Evolutionary conservation across 2,797 vertebrate genomes (phyloP).

Genomic region (Lacerta agilis): DNA sequence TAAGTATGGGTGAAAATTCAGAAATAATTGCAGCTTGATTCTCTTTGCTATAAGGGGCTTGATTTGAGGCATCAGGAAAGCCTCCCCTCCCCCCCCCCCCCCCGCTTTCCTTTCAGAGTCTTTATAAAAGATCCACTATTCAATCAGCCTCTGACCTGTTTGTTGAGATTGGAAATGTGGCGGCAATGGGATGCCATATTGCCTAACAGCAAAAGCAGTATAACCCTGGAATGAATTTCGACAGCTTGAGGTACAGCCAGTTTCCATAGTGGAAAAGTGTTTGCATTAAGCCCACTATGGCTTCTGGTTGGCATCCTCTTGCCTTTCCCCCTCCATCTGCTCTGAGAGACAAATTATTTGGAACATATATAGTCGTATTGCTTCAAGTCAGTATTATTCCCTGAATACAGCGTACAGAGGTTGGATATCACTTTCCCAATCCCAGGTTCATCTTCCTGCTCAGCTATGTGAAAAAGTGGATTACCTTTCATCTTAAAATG

Average conservation of each 20-base stretch:
- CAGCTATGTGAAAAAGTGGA: not conserved
- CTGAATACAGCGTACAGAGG: too few species aligned
- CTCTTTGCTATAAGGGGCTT: not conserved
- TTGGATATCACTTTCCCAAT: not conserved
- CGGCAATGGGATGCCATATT: not conserved
- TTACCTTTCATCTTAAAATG: not conserved
- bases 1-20: too few species aligned
- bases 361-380: not conserved
- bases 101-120: not conserved
- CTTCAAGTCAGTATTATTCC: not conserved
- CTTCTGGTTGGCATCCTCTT: not conserved
- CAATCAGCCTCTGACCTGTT: not conserved
- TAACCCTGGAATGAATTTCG: not conserved
- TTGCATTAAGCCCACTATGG: not conserved
- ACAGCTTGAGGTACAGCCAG: not conserved
- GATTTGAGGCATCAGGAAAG: not conserved
- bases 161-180: conserved; percentile 4
- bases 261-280: conserved; percentile 6
- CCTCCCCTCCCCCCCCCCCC: not conserved
- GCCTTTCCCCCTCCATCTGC: not conserved
- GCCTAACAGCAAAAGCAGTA: not conserved
- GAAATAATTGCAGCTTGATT: not conserved
- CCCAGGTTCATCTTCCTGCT: not conserved
- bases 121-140: not conserved
- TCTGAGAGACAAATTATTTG: not conserved